Evolutionary conservation across 2,797 vertebrate genomes (phyloP), one percentile per base, ranked within the genome.

Genomic region (Danionella dracula): DNA sequence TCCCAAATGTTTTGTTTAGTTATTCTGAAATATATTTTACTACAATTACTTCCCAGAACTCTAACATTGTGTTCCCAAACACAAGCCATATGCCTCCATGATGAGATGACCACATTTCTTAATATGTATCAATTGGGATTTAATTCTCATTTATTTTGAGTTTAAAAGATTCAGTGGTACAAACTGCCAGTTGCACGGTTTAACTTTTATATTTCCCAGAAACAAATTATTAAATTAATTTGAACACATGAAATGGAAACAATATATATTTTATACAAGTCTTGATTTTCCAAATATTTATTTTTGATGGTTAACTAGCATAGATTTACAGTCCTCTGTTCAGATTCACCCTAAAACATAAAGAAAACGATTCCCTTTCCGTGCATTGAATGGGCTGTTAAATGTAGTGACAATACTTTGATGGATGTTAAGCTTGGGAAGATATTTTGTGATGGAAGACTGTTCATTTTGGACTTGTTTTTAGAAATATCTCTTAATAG

Each of bases 401-500:
- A 48, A 48, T 40, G 27, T 23, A 55, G 8, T 49, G 50, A 35
- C 70, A 62, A 37, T 58, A 44, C 41, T 32, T 23, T 49, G 38
- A 67, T 48, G 13, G 46, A 64, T 8, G n/a, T 16, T 19, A 64
- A 15, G 19, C 15, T 66, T 42, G 37, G 31, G 23, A 21, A 19
- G 17, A 42, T 21, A 37, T 68, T 65, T 50, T 68, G 50, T 13
- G 46, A 13, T 11, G 37, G 27, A 46, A 58, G 34, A 31, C 13
- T 63, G 19, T 59, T 62, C 46, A 38, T 57, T 67, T 70, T 49
- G 35, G 17, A 35, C 44, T 13, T 54, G 31, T 42, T 63, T 63
- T 46, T 62, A 38, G 40, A 70, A 34, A 59, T 31, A 38, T 34
- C 64, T 58, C 57, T 16, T 51, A 54, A 66, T 34, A 63, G 53